These are phyloP conservation scores for Merops nubicus DNA, from an alignment of 2,113 vertebrate species.

Conservation along the genomic window DNA sequence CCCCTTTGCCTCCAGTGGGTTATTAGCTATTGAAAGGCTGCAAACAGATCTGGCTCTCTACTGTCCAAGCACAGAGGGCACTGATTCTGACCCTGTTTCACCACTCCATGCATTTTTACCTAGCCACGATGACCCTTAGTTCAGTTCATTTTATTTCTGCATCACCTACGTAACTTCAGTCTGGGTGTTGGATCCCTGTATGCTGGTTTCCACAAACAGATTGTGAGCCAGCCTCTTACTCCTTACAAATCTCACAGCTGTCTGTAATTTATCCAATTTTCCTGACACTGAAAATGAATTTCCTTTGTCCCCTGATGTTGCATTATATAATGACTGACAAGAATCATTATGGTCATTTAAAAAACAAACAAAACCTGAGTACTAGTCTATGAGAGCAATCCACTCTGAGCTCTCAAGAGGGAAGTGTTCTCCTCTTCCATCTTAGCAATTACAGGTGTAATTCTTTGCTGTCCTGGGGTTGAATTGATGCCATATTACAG, in stretches of 20 bases:
- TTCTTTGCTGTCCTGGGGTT: background rate
- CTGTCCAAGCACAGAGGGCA: background rate
- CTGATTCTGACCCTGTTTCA: background rate
- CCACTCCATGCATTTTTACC: background rate
- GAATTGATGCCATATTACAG: background rate
- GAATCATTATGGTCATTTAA: background rate
- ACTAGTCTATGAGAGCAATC: background rate
- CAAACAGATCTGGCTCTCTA: background rate
- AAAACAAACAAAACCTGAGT: slow-evolving; percentile 19
- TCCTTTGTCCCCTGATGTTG: background rate
- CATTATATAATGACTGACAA: slow-evolving; percentile 7
- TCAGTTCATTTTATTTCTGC: background rate
- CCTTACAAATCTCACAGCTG: background rate
- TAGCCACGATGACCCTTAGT: background rate
- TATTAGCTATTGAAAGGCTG: background rate
- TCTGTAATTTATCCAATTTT: background rate
- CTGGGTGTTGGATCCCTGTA: background rate
- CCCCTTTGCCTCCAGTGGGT: fast-evolving
- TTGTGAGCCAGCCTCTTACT: background rate
- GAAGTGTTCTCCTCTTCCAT: background rate
- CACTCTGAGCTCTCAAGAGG: background rate
- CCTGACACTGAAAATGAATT: slow-evolving; percentile 20
- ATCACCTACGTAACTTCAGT: background rate
- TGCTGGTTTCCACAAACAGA: background rate
- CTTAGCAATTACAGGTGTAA: background rate